Percentiles rank a stretch among this genome's conserved stretches.
These are phyloP conservation scores for Orthosia gothica DNA, from an alignment of 2,888 invertebrate species.

Conservation along the genomic window DNA sequence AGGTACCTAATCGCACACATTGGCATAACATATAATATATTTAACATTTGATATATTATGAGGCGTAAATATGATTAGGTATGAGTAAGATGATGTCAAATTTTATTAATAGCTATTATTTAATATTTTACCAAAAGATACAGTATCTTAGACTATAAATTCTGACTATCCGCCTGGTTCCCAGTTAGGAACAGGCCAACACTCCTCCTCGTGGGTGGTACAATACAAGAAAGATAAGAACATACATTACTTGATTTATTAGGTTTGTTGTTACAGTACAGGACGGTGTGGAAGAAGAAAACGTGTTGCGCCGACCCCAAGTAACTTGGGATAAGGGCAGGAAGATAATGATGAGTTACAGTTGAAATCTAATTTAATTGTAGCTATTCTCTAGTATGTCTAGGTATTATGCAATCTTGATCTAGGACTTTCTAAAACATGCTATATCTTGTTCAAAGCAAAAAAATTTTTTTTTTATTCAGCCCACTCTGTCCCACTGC, in stretches of 20 bases:
- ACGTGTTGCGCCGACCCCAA: no score
- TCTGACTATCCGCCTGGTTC: constrained; percentile 10
- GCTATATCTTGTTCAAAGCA: no score
- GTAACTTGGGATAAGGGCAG: no score
- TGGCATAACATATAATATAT: constrained; percentile 8
- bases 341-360: no score
- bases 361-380: no score
- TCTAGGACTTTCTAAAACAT: no score
- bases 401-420: no score
- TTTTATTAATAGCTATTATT: constrained; percentile 41
- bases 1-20: constrained; percentile 28
- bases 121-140: constrained; percentile 3
- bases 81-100: constrained; percentile 44
- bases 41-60: constrained; percentile 43
- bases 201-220: constrained; percentile 36
- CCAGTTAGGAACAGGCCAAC: background rate
- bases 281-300: no score
- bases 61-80: constrained; percentile 15
- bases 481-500: no score
- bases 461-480: no score
- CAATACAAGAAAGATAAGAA: constrained; percentile 22
- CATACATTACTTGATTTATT: constrained; percentile 1
- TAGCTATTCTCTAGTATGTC: no score
- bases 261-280: background rate
- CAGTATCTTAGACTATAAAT: background rate